Conservation (phyloP, 92 coral and sea anemone species). For the Epizoanthus illoricatus region DNA sequence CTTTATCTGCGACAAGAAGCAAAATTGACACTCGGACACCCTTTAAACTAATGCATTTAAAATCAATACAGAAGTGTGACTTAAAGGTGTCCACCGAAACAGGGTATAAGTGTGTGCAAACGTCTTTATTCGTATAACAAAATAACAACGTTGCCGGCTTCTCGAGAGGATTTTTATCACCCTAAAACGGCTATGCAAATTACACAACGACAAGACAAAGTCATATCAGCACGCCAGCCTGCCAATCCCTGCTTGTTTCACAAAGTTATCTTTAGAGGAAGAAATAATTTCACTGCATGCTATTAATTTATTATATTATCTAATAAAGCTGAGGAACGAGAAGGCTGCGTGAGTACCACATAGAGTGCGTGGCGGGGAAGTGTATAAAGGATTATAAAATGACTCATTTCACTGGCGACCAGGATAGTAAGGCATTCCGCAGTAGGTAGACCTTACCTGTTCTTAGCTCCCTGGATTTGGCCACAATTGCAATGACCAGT, state of each 20-base stretch:
- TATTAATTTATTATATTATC: too few species aligned
- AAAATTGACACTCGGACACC: too few species aligned
- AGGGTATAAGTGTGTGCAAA: neutral
- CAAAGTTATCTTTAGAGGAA: neutral
- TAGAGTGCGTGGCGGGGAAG: too few species aligned
- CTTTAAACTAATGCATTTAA: too few species aligned
- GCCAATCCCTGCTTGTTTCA: neutral
- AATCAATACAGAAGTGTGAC: neutral
- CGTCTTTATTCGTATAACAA: neutral
- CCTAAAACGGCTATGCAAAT: neutral
- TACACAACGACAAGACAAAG: neutral
- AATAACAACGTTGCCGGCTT: neutral
- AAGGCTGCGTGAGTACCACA: too few species aligned
- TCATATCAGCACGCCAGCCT: neutral
- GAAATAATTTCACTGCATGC: neutral
- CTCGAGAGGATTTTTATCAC: neutral
- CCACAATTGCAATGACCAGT: constrained; percentile 32
- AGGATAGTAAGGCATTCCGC: too few species aligned
- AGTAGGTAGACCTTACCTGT: constrained; percentile 16
- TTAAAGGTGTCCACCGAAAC: neutral
- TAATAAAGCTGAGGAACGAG: too few species aligned
- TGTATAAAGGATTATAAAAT: too few species aligned
- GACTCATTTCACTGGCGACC: too few species aligned
- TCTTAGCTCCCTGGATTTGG: constrained; percentile 26
- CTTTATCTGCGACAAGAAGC: too few species aligned